Conservation (phyloP, 2,888 invertebrate species). For the Andrena trimmerana region DNA sequence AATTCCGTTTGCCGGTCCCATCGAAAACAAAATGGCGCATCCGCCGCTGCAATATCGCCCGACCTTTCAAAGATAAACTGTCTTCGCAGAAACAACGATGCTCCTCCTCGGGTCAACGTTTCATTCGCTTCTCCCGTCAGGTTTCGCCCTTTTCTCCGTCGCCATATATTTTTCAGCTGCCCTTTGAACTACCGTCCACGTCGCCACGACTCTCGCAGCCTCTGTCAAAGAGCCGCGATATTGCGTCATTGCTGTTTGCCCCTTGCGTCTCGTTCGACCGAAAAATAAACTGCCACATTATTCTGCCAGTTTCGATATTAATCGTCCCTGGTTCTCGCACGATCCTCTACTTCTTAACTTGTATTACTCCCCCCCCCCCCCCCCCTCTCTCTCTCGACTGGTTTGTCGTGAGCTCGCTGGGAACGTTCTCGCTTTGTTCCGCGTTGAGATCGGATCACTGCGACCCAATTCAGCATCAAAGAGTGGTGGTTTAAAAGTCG, state of each 20-base stretch:
- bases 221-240: slow-evolving; percentile 31
- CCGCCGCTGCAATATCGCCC: neutral
- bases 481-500: neutral
- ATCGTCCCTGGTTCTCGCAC: neutral
- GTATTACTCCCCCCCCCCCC: neutral
- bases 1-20: slow-evolving; percentile 31
- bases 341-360: neutral
- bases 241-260: slow-evolving; percentile 42
- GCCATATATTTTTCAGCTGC: slow-evolving; percentile 34
- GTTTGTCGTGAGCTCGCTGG: neutral
- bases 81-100: slow-evolving; percentile 25
- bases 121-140: slow-evolving; percentile 2
- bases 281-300: slow-evolving; percentile 35
- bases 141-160: slow-evolving; percentile 3
- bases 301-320: slow-evolving; percentile 25
- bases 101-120: slow-evolving; percentile 22
- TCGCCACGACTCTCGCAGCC: neutral
- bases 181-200: slow-evolving; percentile 5
- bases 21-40: slow-evolving; percentile 25
- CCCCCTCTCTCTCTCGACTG: too few species aligned
- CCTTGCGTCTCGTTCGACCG: slow-evolving; percentile 21
- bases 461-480: slow-evolving; percentile 1
- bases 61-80: neutral
- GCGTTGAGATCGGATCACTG: neutral
- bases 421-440: neutral